Percentiles rank a stretch among this genome's conserved stretches.
These are phyloP conservation scores for Ctenochaetus hawaiiensis DNA, from an alignment of 2,797 vertebrate species.

Conservation along the genomic window DNA sequence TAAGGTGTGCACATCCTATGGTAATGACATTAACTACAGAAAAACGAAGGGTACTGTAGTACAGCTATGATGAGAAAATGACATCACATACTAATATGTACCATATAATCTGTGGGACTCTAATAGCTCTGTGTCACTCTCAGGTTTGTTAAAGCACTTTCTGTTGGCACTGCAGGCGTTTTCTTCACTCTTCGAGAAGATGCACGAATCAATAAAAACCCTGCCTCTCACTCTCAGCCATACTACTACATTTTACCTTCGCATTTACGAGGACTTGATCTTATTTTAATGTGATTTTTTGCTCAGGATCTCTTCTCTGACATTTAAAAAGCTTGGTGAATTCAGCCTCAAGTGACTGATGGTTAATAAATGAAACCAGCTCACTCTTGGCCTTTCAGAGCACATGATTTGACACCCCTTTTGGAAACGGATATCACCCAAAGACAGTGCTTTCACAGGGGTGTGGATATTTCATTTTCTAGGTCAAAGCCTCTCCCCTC, in stretches of 20 bases:
- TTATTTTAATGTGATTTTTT: slow-evolving; percentile 1
- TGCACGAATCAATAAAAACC: slow-evolving; percentile 18
- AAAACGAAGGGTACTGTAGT: slow-evolving; percentile 39
- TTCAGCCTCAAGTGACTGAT: background rate
- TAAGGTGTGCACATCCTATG: slow-evolving; percentile 23
- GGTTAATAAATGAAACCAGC: slow-evolving; percentile 32
- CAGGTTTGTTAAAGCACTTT: background rate
- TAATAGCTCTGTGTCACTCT: background rate
- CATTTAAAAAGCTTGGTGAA: background rate
- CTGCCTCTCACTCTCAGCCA: slow-evolving; percentile 1
- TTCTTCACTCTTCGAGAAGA: slow-evolving; percentile 8
- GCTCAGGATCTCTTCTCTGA: background rate
- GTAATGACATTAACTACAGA: slow-evolving; percentile 46
- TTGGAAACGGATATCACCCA: slow-evolving; percentile 47
- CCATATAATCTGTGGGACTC: background rate
- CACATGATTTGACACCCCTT: slow-evolving; percentile 42
- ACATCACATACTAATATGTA: slow-evolving; percentile 32
- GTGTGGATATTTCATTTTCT: slow-evolving; percentile 60
- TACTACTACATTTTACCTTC: background rate
- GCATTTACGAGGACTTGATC: slow-evolving; percentile 11
- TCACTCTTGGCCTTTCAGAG: slow-evolving; percentile 10
- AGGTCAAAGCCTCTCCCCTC: slow-evolving; percentile 51
- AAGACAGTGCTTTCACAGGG: slow-evolving; percentile 34
- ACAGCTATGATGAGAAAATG: slow-evolving; percentile 50
- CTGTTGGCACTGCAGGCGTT: slow-evolving; percentile 6